These are phyloP conservation scores for Aphidius colemani DNA, from an alignment of 2,888 invertebrate species.

Conservation along the genomic window DNA sequence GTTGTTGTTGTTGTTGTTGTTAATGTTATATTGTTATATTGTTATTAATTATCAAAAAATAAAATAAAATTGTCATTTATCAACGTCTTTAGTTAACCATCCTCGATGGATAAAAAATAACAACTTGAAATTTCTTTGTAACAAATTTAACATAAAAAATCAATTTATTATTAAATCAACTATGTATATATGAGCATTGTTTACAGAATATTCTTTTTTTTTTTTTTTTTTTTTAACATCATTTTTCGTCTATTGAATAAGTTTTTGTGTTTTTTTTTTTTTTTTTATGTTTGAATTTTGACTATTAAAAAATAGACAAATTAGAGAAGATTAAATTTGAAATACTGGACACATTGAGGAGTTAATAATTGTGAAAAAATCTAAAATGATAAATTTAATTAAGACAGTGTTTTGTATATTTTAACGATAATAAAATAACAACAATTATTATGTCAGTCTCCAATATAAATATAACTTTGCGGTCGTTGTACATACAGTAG, in stretches of 20 bases:
- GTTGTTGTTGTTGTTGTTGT: too few relatives aligned
- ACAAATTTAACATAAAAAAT: too few relatives aligned
- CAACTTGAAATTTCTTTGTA: too few relatives aligned
- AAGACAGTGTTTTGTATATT: neutral
- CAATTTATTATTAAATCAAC: too few relatives aligned
- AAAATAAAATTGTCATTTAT: too few relatives aligned
- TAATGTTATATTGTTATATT: too few relatives aligned
- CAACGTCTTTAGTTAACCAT: too few relatives aligned
- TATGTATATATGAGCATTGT: neutral
- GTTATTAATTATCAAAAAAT: too few relatives aligned
- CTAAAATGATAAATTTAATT: neutral
- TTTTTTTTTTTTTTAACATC: constrained; percentile 3
- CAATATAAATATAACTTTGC: constrained; percentile 27
- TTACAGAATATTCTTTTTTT: neutral
- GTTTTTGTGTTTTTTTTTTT: neutral
- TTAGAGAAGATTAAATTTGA: too few relatives aligned
- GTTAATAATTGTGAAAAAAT: too few relatives aligned
- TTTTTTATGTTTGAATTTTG: neutral
- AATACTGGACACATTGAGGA: neutral
- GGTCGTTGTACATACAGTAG: constrained; percentile 29
- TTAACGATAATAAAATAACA: neutral
- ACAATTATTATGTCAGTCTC: constrained; percentile 7
- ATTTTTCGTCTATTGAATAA: neutral
- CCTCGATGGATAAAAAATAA: too few relatives aligned
- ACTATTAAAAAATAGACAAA: neutral